Evolutionary conservation across 2,888 invertebrate genomes (phyloP), one percentile per base, ranked within the genome.

Genomic region (Apoda limacodes): DNA sequence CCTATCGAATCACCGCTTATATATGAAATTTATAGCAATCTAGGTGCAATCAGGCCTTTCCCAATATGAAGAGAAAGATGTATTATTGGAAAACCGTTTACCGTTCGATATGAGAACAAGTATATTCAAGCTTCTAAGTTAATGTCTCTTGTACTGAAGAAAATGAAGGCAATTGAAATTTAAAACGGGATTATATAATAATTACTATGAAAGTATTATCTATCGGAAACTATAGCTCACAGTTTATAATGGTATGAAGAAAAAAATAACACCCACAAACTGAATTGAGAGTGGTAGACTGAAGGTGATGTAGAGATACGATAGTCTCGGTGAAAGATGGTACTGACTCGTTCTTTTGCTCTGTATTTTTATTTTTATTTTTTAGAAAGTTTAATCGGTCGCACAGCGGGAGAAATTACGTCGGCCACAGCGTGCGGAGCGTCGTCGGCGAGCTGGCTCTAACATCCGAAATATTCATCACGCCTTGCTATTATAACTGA

Each of bases 361-460:
- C 61, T 64, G 62, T 51, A 65, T 64, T 68, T 66, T 64, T 54
- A 66, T 65, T 43, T 37, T 62, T 65, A 61, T 68, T 72, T 74
- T 78, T 80, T 80, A 80, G 80, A 80, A 80, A 80, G 80, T 78
- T 66, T 60, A 63, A 70, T 67, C 64, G 66, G 66, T 60, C 66
- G 68, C 71, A 57, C 65, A 43, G 67, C 68, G 59, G 63, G 76
- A 67, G 76, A 80, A 78, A 80, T 75, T 74, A 71, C 62, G 51
- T 54, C 59, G 60, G 30, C 25, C 28, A 17, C 25, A n/a, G n/a
- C n/a, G n/a, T n/a, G n/a, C n/a, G n/a, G n/a, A n/a, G n/a, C n/a
- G n/a, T n/a, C 39, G 37, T 57, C 57, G 57, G 56, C 57, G 55
- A 55, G 55, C 55, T 57, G 59, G 62, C 64, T 62, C 58, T 63